Base-by-base conservation (phyloP, 1,140 invertebrate species). In the Cheumatopsyche charites region DNA sequence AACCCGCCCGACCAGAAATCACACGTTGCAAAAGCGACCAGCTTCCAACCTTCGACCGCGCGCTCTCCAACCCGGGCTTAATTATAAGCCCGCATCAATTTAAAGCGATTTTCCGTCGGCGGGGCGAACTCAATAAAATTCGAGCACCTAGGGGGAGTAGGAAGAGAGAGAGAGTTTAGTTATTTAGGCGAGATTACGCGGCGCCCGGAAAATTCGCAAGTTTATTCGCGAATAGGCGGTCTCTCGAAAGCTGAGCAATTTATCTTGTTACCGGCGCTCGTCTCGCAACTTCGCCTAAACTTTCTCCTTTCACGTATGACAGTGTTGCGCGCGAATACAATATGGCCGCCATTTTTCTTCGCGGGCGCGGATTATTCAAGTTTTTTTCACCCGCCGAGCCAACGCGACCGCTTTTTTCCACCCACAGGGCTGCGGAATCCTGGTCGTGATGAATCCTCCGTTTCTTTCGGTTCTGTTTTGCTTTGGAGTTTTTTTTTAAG, bases 171-270 rank as follows among this genome's bases (percentile, higher is more conserved):
- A n/a, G 15, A 67, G 19, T 43, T 55, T 69, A 73, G 72, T 73
- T 52, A 52, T 52, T 52, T 52, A 52, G 47, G 9, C 17, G 19
- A 65, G 45, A 73, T 68, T 72, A 42, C 13, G 12, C n/a, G 62
- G 61, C n/a, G 62, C 43, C 15, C 23, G 19, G 19, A 47, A 69
- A 70, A 73, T 73, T 62, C 25, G 43, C 36, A 73, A 73, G 72
- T 73, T 73, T 73, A 65, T 69, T 65, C 42, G 26, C 26, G 41
- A 29, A 42, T 42, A 68, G 61, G 45, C 67, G 45, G 55, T 45
- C 72, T 47, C 12, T 21, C 26, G 63, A 65, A 73, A 73, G 72
- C 72, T 45, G 45, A 58, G 61, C 72, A 66, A 73, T 73, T 73
- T 71, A 71, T 71, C 72, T 73, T 58, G 25, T 61, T 68, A 21